phyloP scores from a whole-genome alignment of 2,797 vertebrate genomes.

The Poeciliopsis gracilis region DNA sequence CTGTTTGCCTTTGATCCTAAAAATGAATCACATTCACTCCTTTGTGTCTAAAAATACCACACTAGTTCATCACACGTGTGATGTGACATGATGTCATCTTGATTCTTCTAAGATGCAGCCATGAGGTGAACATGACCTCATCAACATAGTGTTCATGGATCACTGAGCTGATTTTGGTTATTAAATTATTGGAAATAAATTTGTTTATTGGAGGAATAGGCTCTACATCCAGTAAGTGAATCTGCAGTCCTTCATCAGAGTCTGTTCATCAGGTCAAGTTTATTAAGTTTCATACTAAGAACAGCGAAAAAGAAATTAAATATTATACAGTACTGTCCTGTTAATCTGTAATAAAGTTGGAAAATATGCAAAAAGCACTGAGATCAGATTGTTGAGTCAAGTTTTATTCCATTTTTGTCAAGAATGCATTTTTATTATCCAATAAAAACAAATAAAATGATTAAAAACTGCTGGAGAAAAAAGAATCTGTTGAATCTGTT shows the following conservation, averaged over 20 bases:
- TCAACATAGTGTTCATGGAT: constrained; percentile 79
- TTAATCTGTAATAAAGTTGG: background rate
- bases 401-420: background rate
- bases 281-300: background rate
- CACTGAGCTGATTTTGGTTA: constrained; percentile 74
- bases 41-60: constrained; percentile 3
- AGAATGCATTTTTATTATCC: background rate
- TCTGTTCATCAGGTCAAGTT: constrained; percentile 11
- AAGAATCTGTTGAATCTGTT: background rate
- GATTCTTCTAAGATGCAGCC: constrained; percentile 13
- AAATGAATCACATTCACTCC: constrained; percentile 7
- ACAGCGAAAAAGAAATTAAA: background rate
- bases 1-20: constrained; percentile 5
- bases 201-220: constrained; percentile 73
- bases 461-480: background rate
- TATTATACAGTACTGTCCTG: background rate
- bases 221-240: constrained; percentile 71
- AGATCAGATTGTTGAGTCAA: background rate
- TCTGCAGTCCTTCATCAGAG: constrained; percentile 53
- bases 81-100: background rate
- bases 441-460: background rate
- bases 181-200: constrained; percentile 77
- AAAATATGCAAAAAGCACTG: background rate
- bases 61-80: background rate
- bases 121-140: constrained; percentile 64